phyloP scores from a whole-genome alignment of 2,888 invertebrate genomes.

The Fragum whitleyi region DNA sequence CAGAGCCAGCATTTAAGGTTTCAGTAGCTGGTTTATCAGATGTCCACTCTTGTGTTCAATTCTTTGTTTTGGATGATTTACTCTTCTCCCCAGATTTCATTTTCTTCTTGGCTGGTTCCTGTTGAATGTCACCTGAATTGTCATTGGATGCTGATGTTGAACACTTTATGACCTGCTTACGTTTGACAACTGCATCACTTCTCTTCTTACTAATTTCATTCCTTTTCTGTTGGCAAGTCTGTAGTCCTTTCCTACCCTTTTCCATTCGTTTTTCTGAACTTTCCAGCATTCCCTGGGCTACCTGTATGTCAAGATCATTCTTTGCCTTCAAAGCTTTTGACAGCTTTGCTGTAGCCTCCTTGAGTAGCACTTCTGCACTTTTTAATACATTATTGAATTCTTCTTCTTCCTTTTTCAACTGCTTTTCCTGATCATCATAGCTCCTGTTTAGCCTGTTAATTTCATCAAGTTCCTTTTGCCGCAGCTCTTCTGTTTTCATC shows the following conservation, averaged over 20 bases:
- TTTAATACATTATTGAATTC: too few relatives aligned
- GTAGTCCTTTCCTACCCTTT: conserved; percentile 29
- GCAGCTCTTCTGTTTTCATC: conserved; percentile 16
- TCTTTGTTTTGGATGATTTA: too few relatives aligned
- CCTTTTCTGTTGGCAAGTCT: conserved; percentile 35
- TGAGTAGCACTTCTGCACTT: too few relatives aligned
- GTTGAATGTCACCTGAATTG: too few relatives aligned
- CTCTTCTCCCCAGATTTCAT: too few relatives aligned
- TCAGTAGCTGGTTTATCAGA: too few relatives aligned
- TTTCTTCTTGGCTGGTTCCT: too few relatives aligned
- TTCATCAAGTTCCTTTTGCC: conserved; percentile 22
- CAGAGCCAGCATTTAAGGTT: too few relatives aligned
- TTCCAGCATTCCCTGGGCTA: conserved; percentile 38
- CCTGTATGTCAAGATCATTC: conserved; percentile 32
- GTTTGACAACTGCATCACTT: conserved; percentile 29
- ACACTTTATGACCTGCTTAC: too few relatives aligned
- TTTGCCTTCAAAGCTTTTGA: conserved; percentile 23
- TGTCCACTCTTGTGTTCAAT: too few relatives aligned
- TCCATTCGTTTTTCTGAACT: conserved; percentile 33
- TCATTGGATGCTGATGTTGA: too few relatives aligned
- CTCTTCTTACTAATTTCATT: conserved; percentile 33
- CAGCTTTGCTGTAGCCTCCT: conserved; percentile 31
- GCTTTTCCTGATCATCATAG: conserved; percentile 7
- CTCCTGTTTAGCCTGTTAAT: conserved; percentile 5
- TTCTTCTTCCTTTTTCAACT: conserved; percentile 25